Percentiles rank a stretch among this genome's conserved stretches.
These are phyloP conservation scores for Heteractis magnifica DNA, from an alignment of 92 coral and sea anemone genomes.

Conservation along the genomic window DNA sequence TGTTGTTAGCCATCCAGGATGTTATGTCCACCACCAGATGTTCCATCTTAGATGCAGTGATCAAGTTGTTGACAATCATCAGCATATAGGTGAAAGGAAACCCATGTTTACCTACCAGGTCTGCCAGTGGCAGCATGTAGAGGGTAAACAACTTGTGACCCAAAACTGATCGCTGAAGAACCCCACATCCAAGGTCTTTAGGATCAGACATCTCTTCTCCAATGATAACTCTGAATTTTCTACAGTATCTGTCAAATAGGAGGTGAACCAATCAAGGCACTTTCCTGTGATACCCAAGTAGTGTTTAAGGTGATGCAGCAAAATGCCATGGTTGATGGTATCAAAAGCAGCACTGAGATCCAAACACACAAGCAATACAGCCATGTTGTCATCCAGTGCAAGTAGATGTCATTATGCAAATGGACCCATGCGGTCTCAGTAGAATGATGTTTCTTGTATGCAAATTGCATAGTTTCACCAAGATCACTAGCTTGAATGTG, in stretches of 20 bases:
- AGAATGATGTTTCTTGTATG: neutral
- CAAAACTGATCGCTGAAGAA: constrained; percentile 10
- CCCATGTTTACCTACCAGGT: no score
- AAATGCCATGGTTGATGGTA: neutral
- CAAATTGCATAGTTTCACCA: neutral
- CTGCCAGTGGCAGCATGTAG: no score
- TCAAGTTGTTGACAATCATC: no score
- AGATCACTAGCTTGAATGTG: neutral
- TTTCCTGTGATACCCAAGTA: constrained; percentile 19
- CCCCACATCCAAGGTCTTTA: constrained; percentile 7
- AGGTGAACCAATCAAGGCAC: constrained; percentile 17
- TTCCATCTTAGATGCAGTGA: no score
- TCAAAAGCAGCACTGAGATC: constrained; percentile 17
- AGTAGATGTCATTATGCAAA: constrained; percentile 22
- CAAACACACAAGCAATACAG: constrained; percentile 10
- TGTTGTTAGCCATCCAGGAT: no score
- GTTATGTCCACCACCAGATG: no score
- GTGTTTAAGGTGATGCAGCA: neutral
- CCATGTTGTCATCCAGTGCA: constrained; percentile 12
- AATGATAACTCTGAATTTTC: constrained; percentile 14
- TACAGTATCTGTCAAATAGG: constrained; percentile 12
- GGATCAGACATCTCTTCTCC: neutral
- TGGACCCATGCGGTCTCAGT: constrained; percentile 8
- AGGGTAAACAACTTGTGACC: constrained; percentile 10
- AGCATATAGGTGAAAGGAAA: no score